Conservation (phyloP, 2,113 vertebrate species). For the Ophthalmotilapia sp. region DNA sequence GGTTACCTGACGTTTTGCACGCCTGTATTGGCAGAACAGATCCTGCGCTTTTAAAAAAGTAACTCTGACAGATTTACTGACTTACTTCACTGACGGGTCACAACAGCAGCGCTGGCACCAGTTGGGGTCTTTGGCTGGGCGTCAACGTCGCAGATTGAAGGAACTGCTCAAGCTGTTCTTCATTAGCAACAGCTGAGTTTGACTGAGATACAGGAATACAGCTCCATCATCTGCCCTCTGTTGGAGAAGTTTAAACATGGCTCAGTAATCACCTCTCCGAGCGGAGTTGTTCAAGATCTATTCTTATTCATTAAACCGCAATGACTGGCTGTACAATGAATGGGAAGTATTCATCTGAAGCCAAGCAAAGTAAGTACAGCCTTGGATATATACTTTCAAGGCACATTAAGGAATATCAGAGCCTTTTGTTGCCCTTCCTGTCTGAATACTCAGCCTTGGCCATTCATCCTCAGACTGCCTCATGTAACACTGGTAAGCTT, state of each 20-base stretch:
- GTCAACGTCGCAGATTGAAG: constrained; percentile 56
- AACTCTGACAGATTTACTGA: constrained; percentile 58
- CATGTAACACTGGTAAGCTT: constrained; percentile 5
- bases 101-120: constrained; percentile 34
- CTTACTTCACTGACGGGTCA: constrained; percentile 37
- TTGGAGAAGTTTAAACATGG: constrained; percentile 19
- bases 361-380: neutral
- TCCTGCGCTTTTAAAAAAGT: constrained; percentile 29
- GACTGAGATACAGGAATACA: constrained; percentile 19
- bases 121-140: constrained; percentile 40
- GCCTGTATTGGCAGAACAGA: constrained; percentile 52
- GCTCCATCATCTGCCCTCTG: neutral
- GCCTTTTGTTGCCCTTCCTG: constrained; percentile 7
- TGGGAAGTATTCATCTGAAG: neutral
- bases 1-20: constrained; percentile 37
- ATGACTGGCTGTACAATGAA: neutral
- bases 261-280: constrained; percentile 24
- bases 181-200: constrained; percentile 34
- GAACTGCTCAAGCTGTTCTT: constrained; percentile 53
- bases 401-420: neutral
- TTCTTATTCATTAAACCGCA: neutral
- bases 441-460: constrained; percentile 3
- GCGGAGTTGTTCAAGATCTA: neutral
- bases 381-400: neutral
- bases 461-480: neutral